A percentile compares a stretch with the other conserved stretches of the same genome.
phyloP scores from a whole-genome alignment of 2,797 vertebrate species.

The Sebastes baramenuke region DNA sequence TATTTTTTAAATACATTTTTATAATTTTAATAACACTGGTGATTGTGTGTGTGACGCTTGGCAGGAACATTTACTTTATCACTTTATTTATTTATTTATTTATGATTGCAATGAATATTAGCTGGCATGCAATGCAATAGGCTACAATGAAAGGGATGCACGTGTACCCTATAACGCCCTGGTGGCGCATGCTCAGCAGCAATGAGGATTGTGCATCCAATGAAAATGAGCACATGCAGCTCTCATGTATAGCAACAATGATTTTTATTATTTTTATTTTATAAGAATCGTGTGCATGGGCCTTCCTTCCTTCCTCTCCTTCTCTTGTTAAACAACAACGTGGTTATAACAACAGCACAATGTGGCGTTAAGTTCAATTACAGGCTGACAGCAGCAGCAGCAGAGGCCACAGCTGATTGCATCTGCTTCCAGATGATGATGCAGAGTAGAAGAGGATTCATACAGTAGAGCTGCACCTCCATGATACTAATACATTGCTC shows the following conservation, averaged over 20 bases:
- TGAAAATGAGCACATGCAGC: conserved; percentile 14
- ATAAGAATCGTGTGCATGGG: neutral
- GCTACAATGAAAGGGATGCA: conserved; percentile 2
- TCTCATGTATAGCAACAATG: neutral
- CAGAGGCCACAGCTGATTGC: conserved; percentile 49
- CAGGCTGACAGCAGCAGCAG: conserved; percentile 27
- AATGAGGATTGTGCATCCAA: conserved; percentile 26
- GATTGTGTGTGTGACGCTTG: neutral
- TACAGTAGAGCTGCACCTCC: conserved; percentile 49
- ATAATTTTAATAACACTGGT: neutral
- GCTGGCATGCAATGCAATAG: neutral
- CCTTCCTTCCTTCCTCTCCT: neutral
- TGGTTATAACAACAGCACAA: neutral
- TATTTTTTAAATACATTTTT: neutral
- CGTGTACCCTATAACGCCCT: neutral
- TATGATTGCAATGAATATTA: neutral
- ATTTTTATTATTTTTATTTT: neutral
- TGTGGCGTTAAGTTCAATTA: conserved; percentile 40
- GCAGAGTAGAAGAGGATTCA: conserved; percentile 40
- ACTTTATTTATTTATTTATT: neutral
- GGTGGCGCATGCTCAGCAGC: conserved; percentile 49
- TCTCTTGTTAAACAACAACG: neutral
- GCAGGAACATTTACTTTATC: neutral
- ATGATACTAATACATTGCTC: conserved; percentile 68
- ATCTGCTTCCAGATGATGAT: conserved; percentile 61